Conservation (phyloP, 2,113 vertebrate species). For the Aythya baeri region DNA sequence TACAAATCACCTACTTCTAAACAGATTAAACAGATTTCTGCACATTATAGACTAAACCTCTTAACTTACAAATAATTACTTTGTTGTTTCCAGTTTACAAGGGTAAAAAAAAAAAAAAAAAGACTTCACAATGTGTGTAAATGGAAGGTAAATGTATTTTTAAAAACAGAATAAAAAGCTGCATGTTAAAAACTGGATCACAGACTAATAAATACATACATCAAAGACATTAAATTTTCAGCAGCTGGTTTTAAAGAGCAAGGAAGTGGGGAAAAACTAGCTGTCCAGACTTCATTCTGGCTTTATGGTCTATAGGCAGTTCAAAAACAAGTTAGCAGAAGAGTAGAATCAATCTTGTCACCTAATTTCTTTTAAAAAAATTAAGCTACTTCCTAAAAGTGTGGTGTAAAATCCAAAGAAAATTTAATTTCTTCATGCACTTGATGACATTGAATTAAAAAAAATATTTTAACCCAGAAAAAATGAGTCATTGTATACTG, state of each 20-base stretch:
- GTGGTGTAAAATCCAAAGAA: constrained; percentile 62
- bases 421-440: constrained; percentile 48
- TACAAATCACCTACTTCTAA: constrained; percentile 50
- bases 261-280: constrained; percentile 56
- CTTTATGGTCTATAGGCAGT: constrained; percentile 39
- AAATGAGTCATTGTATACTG: constrained; percentile 40
- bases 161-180: constrained; percentile 74
- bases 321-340: constrained; percentile 49
- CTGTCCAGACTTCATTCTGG: constrained; percentile 58
- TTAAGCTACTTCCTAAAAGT: constrained; percentile 50
- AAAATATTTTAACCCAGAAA: constrained; percentile 64
- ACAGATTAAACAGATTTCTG: constrained; percentile 25
- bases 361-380: constrained; percentile 49
- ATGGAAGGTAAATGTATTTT: constrained; percentile 69
- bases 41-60: constrained; percentile 2
- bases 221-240: constrained; percentile 63
- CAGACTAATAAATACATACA: constrained; percentile 75
- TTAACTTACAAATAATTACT: constrained; percentile 44
- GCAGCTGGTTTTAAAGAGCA: constrained; percentile 74
- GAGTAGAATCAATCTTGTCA: constrained; percentile 40
- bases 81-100: constrained; percentile 68
- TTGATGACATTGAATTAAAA: constrained; percentile 55
- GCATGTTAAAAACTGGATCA: constrained; percentile 71
- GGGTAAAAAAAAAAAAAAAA: constrained; percentile 50
- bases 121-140: constrained; percentile 69